A percentile compares a stretch with the other conserved stretches of the same genome.
phyloP scores from a whole-genome alignment of 2,113 vertebrate genomes.

The Ochotona princeps region DNA sequence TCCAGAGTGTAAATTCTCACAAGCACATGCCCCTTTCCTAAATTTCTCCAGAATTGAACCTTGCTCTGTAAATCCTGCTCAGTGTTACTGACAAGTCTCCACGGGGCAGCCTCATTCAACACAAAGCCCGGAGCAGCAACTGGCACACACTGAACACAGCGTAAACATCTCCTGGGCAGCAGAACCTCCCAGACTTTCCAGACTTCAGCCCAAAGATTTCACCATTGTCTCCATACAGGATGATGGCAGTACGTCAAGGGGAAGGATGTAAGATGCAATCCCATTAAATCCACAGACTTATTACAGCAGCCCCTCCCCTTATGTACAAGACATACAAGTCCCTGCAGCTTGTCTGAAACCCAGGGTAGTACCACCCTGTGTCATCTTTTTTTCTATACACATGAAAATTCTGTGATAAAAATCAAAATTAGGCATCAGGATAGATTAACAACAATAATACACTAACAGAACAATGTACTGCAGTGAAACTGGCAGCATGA shows the following conservation, averaged over 20 bases:
- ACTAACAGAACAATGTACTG: background rate
- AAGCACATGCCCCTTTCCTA: background rate
- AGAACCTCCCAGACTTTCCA: background rate
- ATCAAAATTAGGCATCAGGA: background rate
- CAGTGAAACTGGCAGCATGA: background rate
- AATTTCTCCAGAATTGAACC: background rate
- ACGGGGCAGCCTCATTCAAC: accelerated
- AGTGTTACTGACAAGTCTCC: background rate
- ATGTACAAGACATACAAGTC: too few species aligned
- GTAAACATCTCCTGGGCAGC: background rate
- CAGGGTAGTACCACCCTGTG: too few species aligned
- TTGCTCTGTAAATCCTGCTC: background rate
- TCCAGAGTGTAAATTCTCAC: background rate
- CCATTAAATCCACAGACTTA: background rate
- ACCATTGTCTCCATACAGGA: too few species aligned
- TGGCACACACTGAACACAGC: accelerated
- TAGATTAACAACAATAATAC: background rate
- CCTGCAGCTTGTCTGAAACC: background rate
- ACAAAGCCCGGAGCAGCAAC: accelerated
- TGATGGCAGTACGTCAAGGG: background rate
- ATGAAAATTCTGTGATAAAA: background rate
- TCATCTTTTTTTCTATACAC: background rate
- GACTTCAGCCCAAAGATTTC: background rate
- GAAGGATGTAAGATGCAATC: background rate
- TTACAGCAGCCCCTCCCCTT: background rate